phyloP scores from a whole-genome alignment of 2,113 vertebrate genomes.

The Paracanthobrama guichenoti region DNA sequence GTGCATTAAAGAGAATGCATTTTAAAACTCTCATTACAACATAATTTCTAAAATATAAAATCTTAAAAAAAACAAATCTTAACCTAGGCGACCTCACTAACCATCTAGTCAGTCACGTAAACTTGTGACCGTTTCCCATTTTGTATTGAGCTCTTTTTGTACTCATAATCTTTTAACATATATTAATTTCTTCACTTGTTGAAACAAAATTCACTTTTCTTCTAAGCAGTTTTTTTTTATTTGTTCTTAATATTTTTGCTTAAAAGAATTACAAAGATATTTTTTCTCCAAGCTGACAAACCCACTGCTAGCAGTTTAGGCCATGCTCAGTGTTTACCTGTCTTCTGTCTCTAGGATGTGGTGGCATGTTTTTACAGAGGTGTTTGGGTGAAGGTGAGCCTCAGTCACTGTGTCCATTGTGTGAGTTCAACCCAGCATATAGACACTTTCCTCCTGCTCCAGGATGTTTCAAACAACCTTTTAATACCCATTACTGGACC shows the following conservation, averaged over 20 bases:
- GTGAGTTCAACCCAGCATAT: slow-evolving; percentile 35
- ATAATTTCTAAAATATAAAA: neutral
- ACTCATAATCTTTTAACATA: neutral
- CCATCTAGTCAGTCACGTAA: neutral
- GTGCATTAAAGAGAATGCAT: neutral
- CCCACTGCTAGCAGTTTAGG: neutral
- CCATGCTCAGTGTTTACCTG: neutral
- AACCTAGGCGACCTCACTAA: neutral
- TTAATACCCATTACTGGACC: slow-evolving; percentile 42
- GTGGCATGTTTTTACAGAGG: neutral
- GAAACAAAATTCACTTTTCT: neutral
- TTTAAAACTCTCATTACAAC: neutral
- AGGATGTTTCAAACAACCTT: slow-evolving; percentile 43
- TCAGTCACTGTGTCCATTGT: slow-evolving; percentile 33
- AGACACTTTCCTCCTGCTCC: slow-evolving; percentile 38
- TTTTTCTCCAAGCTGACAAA: neutral
- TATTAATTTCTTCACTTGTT: neutral
- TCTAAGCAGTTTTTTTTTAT: neutral
- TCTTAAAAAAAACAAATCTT: neutral
- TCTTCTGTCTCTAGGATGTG: slow-evolving; percentile 28
- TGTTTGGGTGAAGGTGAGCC: slow-evolving; percentile 36
- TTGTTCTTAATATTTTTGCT: neutral
- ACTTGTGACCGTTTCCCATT: neutral
- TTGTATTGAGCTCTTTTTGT: neutral
- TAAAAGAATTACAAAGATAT: neutral